A percentile compares a stretch with the other conserved stretches of the same genome.
Conservation (phyloP, 2,888 invertebrate genomes). For the Hoplodrina blanda region DNA sequence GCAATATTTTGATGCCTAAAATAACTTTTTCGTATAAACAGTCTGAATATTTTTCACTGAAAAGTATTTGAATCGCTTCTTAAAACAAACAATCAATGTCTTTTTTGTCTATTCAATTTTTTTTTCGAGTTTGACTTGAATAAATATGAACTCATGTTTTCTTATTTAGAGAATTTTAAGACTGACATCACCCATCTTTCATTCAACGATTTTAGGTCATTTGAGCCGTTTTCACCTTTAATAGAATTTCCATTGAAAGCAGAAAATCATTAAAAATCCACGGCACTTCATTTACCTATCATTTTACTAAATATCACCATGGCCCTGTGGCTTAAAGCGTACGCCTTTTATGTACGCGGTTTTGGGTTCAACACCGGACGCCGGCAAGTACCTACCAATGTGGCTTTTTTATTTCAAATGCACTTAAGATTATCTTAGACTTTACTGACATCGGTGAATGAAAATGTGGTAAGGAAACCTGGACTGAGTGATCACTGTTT, state of each 20-base stretch:
- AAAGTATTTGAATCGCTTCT: slow-evolving; percentile 27
- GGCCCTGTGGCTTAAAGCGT: too few relatives aligned
- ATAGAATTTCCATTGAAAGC: background rate
- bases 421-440: too few relatives aligned
- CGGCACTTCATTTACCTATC: too few relatives aligned
- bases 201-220: background rate
- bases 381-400: too few relatives aligned
- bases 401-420: too few relatives aligned
- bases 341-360: too few relatives aligned
- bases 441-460: too few relatives aligned
- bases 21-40: slow-evolving; percentile 27
- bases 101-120: slow-evolving; percentile 2
- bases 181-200: background rate
- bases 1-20: slow-evolving; percentile 16
- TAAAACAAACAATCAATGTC: slow-evolving; percentile 27
- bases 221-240: background rate
- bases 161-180: background rate
- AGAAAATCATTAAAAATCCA: background rate
- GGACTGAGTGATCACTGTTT: too few relatives aligned
- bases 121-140: slow-evolving; percentile 3
- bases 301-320: too few relatives aligned
- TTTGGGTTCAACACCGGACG: too few relatives aligned
- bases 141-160: slow-evolving; percentile 18
- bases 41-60: slow-evolving; percentile 24
- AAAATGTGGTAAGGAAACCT: too few relatives aligned